Base-by-base conservation (phyloP, 2,797 vertebrate species). In the Strix occidentalis region DNA sequence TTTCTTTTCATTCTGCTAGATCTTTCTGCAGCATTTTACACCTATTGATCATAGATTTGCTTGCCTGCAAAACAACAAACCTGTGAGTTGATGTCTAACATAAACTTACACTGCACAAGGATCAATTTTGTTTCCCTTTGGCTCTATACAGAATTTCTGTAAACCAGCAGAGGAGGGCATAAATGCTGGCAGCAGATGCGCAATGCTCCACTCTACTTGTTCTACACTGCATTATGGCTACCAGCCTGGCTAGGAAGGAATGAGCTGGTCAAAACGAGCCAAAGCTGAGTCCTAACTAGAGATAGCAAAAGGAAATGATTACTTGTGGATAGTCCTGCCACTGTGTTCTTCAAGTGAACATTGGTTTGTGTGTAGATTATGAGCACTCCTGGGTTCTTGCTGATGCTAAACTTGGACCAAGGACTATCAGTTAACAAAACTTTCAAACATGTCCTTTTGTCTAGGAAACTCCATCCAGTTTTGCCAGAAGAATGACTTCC, bases 361-460 rank as follows among this genome's bases (percentile, higher is more conserved):
- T 11, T 29, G 20, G 8, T 72, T 79, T 79, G 5, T 74, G 24
- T 69, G 51, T 60, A 63, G 31, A 4, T 1, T 41, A 18, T 69
- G 19, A 13, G 23, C 61, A 8, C 45, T 72, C 26, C 8, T 11
- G 5, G 3, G 6, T 72, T 83, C 25, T 51, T 41, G 21, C 8
- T 48, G n/a, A 19, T 79, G 41, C 11, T 63, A 45, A 78, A 65
- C 16, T 53, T 0, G 0, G 15, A 57, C 16, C 12, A 20, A 33
- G 68, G 76, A 57, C 2, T 46, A 45, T 24, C 19, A n/a, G 6
- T 57, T 75, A 17, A 64, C 71, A 71, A 48, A 78, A 8, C 24
- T 41, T 31, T 46, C 46, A 45, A 1, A 57, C 35, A 51, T 69
- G 8, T 31, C 5, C 4, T 87, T 72, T 39, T 16, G 5, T 37